A percentile compares a stretch with the other conserved stretches of the same genome.
phyloP scores from a whole-genome alignment of 2,888 invertebrate species.

The Drosophila suboccidentalis region DNA sequence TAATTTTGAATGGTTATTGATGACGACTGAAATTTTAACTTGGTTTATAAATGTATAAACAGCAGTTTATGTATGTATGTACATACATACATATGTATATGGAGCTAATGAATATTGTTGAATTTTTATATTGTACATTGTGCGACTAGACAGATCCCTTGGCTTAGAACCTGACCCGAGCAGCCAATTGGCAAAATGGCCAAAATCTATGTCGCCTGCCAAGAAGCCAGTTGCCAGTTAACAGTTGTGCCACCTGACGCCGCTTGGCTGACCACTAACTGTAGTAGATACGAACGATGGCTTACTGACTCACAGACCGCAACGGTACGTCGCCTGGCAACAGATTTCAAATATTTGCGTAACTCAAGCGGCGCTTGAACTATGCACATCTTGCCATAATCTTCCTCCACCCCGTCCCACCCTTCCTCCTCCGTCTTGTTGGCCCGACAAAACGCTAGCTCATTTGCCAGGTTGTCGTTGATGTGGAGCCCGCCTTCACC shows the following conservation, averaged over 20 bases:
- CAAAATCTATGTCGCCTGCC: slow-evolving; percentile 31
- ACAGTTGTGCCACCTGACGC: slow-evolving; percentile 36
- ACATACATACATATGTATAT: not conserved
- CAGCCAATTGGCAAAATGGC: slow-evolving; percentile 38
- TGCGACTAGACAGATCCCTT: not conserved
- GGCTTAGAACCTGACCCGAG: slow-evolving; percentile 15
- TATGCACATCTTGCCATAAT: slow-evolving; percentile 20
- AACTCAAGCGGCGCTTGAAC: slow-evolving; percentile 60
- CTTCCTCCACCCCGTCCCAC: not conserved
- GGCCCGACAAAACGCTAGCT: slow-evolving; percentile 36
- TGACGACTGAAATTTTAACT: not conserved
- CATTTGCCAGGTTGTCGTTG: slow-evolving; percentile 58
- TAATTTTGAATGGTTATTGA: slow-evolving; percentile 24
- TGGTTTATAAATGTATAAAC: slow-evolving; percentile 12
- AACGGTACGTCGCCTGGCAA: slow-evolving; percentile 55
- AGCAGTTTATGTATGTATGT: not conserved
- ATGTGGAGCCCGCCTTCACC: slow-evolving; percentile 62
- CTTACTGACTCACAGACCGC: slow-evolving; percentile 52
- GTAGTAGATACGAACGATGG: slow-evolving; percentile 22
- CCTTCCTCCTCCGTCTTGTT: not conserved
- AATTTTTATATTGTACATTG: not conserved
- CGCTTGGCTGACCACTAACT: slow-evolving; percentile 47
- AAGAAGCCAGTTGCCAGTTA: slow-evolving; percentile 14
- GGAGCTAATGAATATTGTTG: not conserved
- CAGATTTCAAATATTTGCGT: slow-evolving; percentile 74